A percentile compares a stretch with the other conserved stretches of the same genome.
These are phyloP conservation scores for Cebus imitator DNA, from an alignment of 2,113 vertebrate genomes.

Conservation along the genomic window DNA sequence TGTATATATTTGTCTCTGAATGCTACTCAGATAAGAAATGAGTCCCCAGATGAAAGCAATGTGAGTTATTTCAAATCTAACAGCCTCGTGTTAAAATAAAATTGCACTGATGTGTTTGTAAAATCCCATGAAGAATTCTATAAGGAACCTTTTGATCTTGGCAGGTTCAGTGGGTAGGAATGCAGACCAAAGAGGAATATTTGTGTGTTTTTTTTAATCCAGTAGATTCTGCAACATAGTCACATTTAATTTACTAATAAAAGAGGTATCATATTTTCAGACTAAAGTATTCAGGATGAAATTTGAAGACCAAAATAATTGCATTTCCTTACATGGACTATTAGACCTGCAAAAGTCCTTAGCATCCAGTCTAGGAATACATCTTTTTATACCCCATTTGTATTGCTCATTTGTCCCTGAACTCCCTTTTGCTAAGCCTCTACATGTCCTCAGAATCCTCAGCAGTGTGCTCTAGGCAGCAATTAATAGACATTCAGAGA, in stretches of 20 bases:
- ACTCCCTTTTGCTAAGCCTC: background rate
- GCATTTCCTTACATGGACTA: constrained; percentile 46
- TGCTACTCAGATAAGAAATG: constrained; percentile 66
- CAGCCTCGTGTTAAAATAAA: constrained; percentile 71
- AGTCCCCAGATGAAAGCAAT: constrained; percentile 70
- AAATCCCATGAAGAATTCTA: constrained; percentile 64
- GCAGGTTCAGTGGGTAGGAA: background rate
- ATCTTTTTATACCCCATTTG: background rate
- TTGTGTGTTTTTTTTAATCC: background rate
- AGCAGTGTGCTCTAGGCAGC: background rate
- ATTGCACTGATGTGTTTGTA: constrained; percentile 69
- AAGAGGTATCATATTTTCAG: constrained; percentile 67
- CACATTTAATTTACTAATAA: constrained; percentile 67
- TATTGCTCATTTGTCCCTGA: background rate
- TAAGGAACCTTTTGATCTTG: constrained; percentile 64
- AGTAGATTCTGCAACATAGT: constrained; percentile 65
- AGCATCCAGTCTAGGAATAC: background rate
- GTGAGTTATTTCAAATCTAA: constrained; percentile 71
- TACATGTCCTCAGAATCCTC: background rate
- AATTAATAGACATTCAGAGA: background rate
- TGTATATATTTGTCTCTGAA: constrained; percentile 70
- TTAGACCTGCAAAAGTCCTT: background rate
- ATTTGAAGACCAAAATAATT: constrained; percentile 73
- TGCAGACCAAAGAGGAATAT: background rate
- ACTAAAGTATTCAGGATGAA: constrained; percentile 62